A percentile compares a stretch with the other conserved stretches of the same genome.
These are phyloP conservation scores for Argyresthia albistria DNA, from an alignment of 2,888 invertebrate genomes.

Conservation along the genomic window DNA sequence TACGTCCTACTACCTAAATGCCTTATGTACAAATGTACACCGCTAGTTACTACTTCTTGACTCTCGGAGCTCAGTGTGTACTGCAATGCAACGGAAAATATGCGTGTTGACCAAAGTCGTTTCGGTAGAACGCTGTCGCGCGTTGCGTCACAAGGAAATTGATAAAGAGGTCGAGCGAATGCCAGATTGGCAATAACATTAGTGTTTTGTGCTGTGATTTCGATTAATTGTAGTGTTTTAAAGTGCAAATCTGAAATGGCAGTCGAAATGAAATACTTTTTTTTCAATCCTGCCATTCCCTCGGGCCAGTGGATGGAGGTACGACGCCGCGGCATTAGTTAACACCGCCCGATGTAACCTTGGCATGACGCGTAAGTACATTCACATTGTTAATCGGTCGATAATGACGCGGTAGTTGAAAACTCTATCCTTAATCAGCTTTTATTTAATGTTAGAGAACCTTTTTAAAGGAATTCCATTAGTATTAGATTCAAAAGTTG, in stretches of 20 bases:
- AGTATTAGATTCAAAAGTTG: neutral
- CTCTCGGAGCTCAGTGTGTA: constrained; percentile 72
- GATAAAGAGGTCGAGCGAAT: constrained; percentile 69
- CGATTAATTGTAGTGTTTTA: constrained; percentile 22
- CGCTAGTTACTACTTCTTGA: constrained; percentile 72
- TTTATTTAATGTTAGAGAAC: constrained; percentile 10
- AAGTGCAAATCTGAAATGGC: constrained; percentile 38
- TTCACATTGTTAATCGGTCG: constrained; percentile 21
- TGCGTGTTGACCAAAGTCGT: constrained; percentile 73
- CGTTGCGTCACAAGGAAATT: constrained; percentile 72
- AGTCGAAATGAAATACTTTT: constrained; percentile 41
- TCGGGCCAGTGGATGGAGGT: constrained; percentile 59
- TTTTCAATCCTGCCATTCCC: constrained; percentile 54
- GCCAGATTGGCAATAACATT: constrained; percentile 43
- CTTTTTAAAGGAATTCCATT: neutral
- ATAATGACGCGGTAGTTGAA: neutral
- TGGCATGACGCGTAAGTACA: constrained; percentile 61
- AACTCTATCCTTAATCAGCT: neutral
- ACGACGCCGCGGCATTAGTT: constrained; percentile 49
- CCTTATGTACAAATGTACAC: constrained; percentile 69
- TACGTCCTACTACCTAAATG: constrained; percentile 72
- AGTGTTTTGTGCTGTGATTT: constrained; percentile 8
- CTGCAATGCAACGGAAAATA: constrained; percentile 74
- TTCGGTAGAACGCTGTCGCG: constrained; percentile 71
- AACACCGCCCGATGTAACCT: constrained; percentile 64